Evolutionary conservation across 2,113 vertebrate genomes (phyloP).

Genomic region (Egretta garzetta): DNA sequence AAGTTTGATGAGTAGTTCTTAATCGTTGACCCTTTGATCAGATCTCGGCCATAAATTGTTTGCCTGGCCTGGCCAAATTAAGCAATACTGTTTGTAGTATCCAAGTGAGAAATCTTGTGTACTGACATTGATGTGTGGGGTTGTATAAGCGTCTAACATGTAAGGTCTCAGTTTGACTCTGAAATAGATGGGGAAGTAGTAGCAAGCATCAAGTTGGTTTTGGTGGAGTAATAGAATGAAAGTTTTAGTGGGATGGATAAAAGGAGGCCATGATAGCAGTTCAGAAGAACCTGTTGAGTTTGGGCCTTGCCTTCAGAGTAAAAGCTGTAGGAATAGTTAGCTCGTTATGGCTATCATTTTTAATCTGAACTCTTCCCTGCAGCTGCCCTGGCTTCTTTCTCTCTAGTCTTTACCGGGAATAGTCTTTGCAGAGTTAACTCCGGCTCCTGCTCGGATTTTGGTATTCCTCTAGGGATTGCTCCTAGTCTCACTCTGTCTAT

Average conservation of each 20-base stretch:
- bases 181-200: not conserved
- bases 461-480: not conserved
- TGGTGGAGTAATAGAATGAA: not conserved
- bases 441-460: not conserved
- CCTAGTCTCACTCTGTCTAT: not conserved
- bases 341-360: not conserved
- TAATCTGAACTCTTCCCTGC: not conserved
- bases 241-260: not conserved
- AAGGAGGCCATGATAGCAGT: not conserved
- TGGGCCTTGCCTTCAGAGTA: not conserved
- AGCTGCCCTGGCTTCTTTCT: not conserved
- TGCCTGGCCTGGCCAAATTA: not conserved
- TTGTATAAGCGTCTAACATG: not conserved
- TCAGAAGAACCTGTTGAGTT: not conserved
- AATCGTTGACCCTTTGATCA: not conserved
- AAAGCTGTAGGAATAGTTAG: not conserved
- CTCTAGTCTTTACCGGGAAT: not conserved
- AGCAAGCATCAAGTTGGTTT: not conserved
- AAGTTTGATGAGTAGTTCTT: not conserved
- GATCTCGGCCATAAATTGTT: not conserved
- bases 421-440: not conserved
- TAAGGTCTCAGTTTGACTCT: not conserved
- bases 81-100: not conserved
- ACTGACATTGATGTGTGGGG: too few species aligned
- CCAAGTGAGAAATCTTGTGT: not conserved